These are phyloP conservation scores for Datnioides undecimradiatus DNA, from an alignment of 2,113 vertebrate genomes.

Conservation along the genomic window DNA sequence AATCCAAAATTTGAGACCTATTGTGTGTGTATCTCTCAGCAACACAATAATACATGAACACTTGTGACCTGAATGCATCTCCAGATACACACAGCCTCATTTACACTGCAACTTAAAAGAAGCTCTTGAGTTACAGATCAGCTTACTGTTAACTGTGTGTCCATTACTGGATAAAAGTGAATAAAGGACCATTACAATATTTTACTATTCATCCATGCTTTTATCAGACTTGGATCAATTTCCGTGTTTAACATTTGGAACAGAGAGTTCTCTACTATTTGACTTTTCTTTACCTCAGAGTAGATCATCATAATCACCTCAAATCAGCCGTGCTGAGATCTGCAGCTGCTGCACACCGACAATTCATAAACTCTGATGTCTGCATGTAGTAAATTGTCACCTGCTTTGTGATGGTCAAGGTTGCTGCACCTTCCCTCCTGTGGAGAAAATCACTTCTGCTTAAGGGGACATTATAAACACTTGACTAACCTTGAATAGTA, in stretches of 20 bases:
- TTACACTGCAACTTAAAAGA: conserved; percentile 56
- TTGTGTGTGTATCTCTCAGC: conserved; percentile 46
- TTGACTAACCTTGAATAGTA: conserved; percentile 58
- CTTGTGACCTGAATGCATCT: conserved; percentile 48
- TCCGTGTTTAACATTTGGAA: conserved; percentile 34
- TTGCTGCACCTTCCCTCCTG: conserved; percentile 31
- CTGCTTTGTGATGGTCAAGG: conserved; percentile 46
- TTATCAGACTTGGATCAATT: conserved; percentile 51
- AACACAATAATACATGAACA: conserved; percentile 41
- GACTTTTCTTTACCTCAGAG: conserved; percentile 33
- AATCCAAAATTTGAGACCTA: conserved; percentile 48
- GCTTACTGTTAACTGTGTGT: conserved; percentile 42
- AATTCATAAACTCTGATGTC: conserved; percentile 37
- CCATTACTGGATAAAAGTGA: conserved; percentile 50
- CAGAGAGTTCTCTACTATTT: background rate
- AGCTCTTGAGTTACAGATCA: conserved; percentile 56
- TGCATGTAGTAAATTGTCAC: conserved; percentile 35
- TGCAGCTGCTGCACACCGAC: conserved; percentile 37
- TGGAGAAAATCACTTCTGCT: conserved; percentile 49
- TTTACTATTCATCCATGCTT: conserved; percentile 76
- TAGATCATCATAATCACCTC: conserved; percentile 25
- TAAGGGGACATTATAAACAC: conserved; percentile 60
- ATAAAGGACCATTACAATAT: conserved; percentile 62
- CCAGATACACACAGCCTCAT: conserved; percentile 43
- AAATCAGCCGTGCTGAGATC: conserved; percentile 20